Evolutionary conservation across 2,113 vertebrate genomes (phyloP).

Genomic region (Dermatemys mawii): DNA sequence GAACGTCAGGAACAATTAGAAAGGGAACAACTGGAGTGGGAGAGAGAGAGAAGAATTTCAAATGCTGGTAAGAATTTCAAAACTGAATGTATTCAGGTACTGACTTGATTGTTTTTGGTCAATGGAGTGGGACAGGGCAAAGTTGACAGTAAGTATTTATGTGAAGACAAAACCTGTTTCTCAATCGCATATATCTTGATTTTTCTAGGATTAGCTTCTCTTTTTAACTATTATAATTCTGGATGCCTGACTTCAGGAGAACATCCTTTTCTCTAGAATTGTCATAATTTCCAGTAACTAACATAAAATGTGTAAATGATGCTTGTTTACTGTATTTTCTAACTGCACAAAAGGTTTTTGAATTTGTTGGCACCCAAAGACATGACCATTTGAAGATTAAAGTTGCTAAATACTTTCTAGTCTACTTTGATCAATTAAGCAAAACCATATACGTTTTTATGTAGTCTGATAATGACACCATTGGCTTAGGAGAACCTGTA

Average conservation of each 20-base stretch:
- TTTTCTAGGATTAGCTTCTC: not conserved
- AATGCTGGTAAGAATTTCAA: conserved; percentile 86
- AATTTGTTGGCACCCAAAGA: not conserved
- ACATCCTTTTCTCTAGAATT: not conserved
- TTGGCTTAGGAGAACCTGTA: not conserved
- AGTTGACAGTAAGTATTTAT: conserved; percentile 23
- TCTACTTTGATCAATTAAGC: not conserved
- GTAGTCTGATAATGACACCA: not conserved
- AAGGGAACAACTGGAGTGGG: conserved; percentile 86
- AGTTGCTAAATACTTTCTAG: not conserved
- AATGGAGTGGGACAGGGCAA: not conserved
- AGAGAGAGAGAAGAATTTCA: conserved; percentile 90
- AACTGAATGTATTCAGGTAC: not conserved
- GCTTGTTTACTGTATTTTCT: not conserved
- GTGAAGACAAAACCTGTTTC: not conserved
- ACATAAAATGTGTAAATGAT: not conserved
- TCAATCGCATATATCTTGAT: not conserved
- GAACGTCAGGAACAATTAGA: conserved; percentile 82
- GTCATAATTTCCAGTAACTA: not conserved
- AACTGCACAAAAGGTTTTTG: not conserved
- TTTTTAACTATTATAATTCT: conserved; percentile 21
- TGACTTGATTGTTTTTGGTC: not conserved
- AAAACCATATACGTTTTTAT: not conserved
- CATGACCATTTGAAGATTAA: not conserved
- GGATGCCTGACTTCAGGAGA: not conserved